These are phyloP conservation scores for Drosophila helvetica DNA, from an alignment of 2,888 invertebrate species.

Conservation along the genomic window DNA sequence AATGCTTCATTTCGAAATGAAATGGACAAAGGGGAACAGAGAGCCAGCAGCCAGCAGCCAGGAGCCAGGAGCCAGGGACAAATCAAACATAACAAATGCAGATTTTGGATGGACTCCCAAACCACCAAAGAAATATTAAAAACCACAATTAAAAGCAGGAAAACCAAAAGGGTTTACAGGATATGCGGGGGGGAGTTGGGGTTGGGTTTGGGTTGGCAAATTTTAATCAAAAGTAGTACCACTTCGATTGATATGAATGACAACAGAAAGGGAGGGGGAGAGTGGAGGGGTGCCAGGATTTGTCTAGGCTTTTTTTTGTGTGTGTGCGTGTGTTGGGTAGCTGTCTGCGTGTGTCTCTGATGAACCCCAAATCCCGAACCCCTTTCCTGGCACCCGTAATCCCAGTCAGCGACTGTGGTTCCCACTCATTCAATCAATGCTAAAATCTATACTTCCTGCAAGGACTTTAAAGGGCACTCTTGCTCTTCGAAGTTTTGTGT, in stretches of 20 bases:
- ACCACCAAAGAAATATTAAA: slow-evolving; percentile 55
- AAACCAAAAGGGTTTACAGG: slow-evolving; percentile 29
- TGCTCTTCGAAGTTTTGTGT: not conserved
- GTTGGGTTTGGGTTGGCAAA: slow-evolving; percentile 49
- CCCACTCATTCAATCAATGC: slow-evolving; percentile 54
- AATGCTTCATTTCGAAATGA: slow-evolving; percentile 67
- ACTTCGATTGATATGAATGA: slow-evolving; percentile 78
- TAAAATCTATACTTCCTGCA: slow-evolving; percentile 12
- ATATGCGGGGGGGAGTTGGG: not conserved
- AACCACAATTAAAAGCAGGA: slow-evolving; percentile 75
- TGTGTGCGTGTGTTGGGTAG: not conserved
- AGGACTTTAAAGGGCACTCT: slow-evolving; percentile 6
- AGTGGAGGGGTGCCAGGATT: slow-evolving; percentile 30
- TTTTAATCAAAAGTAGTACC: slow-evolving; percentile 81
- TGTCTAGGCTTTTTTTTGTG: slow-evolving; percentile 18
- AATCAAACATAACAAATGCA: slow-evolving; percentile 59
- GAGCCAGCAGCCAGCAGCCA: too few species aligned
- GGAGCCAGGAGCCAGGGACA: slow-evolving; percentile 16
- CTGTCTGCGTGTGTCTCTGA: slow-evolving; percentile 24
- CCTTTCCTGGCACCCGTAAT: slow-evolving; percentile 11
- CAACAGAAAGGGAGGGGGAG: slow-evolving; percentile 27
- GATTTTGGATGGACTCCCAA: slow-evolving; percentile 9
- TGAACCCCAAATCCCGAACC: too few species aligned
- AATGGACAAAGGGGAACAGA: slow-evolving; percentile 28
- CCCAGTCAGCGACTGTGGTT: slow-evolving; percentile 23